Conservation (phyloP, 2,113 vertebrate species). For the Sinocyclocheilus anshuiensis region DNA sequence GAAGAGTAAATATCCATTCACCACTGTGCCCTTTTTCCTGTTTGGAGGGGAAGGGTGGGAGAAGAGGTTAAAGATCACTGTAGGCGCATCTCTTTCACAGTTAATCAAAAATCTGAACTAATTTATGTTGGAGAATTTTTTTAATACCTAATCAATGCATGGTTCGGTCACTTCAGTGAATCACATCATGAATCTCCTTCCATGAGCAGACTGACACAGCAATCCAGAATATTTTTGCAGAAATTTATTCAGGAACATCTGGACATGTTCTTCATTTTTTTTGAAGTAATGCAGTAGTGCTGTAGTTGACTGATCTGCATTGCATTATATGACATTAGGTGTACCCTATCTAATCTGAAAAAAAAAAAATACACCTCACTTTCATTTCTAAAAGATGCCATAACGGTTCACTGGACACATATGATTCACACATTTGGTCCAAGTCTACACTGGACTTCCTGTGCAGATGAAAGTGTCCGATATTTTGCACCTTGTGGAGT, state of each 20-base stretch:
- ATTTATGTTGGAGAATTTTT: not conserved
- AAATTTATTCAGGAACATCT: not conserved
- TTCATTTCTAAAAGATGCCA: not conserved
- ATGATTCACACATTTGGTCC: not conserved
- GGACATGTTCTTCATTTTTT: slow-evolving; percentile 1
- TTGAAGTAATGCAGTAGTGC: not conserved
- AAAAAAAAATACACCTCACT: not conserved
- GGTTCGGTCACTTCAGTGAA: not conserved
- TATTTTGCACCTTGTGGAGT: not conserved
- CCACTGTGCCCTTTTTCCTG: not conserved
- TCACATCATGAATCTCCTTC: not conserved
- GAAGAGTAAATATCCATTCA: not conserved
- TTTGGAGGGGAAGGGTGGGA: not conserved
- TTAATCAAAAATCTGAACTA: not conserved
- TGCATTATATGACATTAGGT: not conserved
- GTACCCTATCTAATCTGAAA: not conserved
- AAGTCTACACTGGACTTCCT: not conserved
- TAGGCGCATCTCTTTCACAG: not conserved
- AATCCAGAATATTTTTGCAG: not conserved
- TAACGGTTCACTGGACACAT: not conserved
- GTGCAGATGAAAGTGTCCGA: not conserved
- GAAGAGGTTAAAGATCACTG: not conserved
- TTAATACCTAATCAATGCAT: not conserved
- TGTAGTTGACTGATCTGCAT: not conserved
- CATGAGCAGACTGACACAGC: not conserved